Conservation (phyloP, 2,113 vertebrate genomes). For the Charina bottae region DNA sequence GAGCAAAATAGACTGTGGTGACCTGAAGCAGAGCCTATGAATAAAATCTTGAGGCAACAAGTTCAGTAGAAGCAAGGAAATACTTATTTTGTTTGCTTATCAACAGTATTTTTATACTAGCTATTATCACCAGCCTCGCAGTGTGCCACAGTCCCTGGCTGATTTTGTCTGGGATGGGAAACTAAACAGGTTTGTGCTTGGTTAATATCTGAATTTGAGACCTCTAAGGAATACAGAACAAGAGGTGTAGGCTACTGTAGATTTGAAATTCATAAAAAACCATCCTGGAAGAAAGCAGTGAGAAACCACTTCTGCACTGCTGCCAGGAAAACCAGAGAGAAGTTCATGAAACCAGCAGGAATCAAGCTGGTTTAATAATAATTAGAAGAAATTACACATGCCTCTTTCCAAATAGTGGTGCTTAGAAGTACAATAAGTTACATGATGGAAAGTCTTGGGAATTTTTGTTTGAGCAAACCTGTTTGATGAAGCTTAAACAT, state of each 20-base stretch:
- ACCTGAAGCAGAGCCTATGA: neutral
- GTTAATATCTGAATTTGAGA: neutral
- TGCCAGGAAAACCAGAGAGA: neutral
- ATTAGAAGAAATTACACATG: neutral
- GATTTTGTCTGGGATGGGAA: neutral
- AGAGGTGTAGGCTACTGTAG: neutral
- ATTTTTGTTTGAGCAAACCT: neutral
- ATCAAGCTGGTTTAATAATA: too few species aligned
- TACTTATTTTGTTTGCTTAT: neutral
- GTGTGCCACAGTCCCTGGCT: neutral
- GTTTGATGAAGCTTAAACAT: neutral
- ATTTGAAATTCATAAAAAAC: neutral
- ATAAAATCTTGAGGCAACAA: neutral
- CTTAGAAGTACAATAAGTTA: neutral
- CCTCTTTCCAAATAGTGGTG: neutral
- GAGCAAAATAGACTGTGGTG: neutral
- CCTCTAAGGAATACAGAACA: neutral
- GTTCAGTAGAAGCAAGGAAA: neutral
- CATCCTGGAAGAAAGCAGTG: neutral
- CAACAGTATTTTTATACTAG: neutral
- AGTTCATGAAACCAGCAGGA: neutral
- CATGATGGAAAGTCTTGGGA: neutral
- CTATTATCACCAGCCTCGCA: neutral
- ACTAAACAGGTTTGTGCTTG: neutral
- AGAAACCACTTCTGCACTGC: neutral